A percentile compares a stretch with the other conserved stretches of the same genome.
Conservation (phyloP, 2,113 vertebrate species). For the Budorcas taxicolor region DNA sequence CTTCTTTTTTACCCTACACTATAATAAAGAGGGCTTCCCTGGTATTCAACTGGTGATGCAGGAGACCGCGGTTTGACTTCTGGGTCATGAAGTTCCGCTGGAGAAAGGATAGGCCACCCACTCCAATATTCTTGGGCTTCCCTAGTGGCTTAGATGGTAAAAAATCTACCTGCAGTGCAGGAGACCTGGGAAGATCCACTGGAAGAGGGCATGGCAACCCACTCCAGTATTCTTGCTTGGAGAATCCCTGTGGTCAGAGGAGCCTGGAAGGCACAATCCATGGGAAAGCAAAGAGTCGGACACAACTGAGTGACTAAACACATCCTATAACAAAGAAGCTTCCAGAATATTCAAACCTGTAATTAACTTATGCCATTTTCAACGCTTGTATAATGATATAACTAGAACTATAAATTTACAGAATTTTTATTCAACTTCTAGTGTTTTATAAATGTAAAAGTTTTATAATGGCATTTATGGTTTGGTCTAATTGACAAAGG, state of each 20-base stretch:
- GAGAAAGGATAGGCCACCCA: not conserved
- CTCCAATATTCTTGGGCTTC: not conserved
- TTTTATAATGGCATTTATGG: not conserved
- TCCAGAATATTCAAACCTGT: not conserved
- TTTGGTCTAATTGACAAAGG: not conserved
- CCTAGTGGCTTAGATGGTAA: not conserved
- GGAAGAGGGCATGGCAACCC: not conserved
- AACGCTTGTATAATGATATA: not conserved
- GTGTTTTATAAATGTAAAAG: not conserved
- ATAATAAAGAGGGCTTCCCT: not conserved
- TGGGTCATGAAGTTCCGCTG: not conserved
- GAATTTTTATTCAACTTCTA: not conserved
- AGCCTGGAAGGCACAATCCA: not conserved
- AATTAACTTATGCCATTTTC: not conserved
- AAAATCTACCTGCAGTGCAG: not conserved
- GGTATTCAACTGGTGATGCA: not conserved
- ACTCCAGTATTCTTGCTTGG: not conserved
- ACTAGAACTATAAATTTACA: not conserved
- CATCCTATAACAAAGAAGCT: not conserved
- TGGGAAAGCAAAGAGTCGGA: not conserved
- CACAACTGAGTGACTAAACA: not conserved
- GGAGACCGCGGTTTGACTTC: not conserved
- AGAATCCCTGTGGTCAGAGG: not conserved
- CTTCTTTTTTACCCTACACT: not conserved
- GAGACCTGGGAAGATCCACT: not conserved